Base-by-base conservation (phyloP, 1,140 invertebrate species). In the Tetramorium parvispinum region DNA sequence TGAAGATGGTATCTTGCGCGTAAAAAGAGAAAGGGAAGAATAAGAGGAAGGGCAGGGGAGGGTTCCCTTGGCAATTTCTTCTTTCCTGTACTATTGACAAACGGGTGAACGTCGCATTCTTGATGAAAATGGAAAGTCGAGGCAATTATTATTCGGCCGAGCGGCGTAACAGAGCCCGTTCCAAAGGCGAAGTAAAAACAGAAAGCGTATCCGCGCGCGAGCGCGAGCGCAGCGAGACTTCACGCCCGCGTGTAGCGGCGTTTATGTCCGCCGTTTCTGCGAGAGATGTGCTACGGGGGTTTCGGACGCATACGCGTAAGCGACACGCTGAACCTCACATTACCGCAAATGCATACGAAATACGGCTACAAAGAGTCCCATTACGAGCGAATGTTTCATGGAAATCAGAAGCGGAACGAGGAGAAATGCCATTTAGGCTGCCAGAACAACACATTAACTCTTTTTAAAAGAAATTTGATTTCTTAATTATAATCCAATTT, bases 81-180 rank as follows among this genome's bases (percentile, higher is more conserved):
- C 24, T 77, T 65, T 77, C 82, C 51, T 46, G 32, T 55, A 27
- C 61, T 27, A 59, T 77, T 73, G 63, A 24, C 32, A 53, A 32
- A 63, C 59, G 24, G 57, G 32, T n/a, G 59, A 89, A 68, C 81
- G 79, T 86, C 77, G 53, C 40, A 63, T 71, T 90, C 57, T 27
- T 57, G 46, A 65, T 88, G 83, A 57, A 91, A 91, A 90, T 90
- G 89, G 89, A 91, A 91, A 91, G 89, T 88, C 89, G 73, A 66
- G 76, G 87, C 85, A 63, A 86, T 90, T 89, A 90, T 90, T 90
- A 89, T 90, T 90, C 79, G 89, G 57, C 51, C 79, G 85, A 85
- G 75, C 85, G 78, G 66, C 89, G 79, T 89, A 89, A 90, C 89
- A 68, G 40, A 65, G 77, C 43, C 65, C 78, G 77, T 88, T 87